Conservation (phyloP, 2,888 invertebrate species). For the Caenorhabditis afra region DNA sequence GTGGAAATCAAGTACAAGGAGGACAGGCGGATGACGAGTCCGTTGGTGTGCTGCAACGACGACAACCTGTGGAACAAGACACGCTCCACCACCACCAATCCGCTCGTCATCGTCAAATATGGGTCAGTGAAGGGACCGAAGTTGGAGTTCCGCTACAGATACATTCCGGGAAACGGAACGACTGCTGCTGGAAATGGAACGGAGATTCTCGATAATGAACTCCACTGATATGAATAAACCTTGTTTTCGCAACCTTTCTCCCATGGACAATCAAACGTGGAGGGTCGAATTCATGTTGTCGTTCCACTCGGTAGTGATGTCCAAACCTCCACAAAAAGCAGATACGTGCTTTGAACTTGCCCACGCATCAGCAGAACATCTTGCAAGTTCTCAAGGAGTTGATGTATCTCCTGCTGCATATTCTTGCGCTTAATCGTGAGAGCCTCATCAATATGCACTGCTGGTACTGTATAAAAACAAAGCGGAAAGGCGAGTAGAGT, state of each 20-base stretch:
- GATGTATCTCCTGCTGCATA: background rate
- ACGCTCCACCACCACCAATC: conserved; percentile 23
- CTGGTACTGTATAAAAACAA: conserved; percentile 36
- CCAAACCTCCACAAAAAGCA: too few species aligned
- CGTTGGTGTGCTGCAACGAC: conserved; percentile 22
- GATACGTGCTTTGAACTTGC: too few species aligned
- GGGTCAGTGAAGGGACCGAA: conserved; percentile 1
- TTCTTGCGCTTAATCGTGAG: conserved; percentile 38
- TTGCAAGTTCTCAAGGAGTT: conserved; percentile 1
- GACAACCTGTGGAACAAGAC: conserved; percentile 42
- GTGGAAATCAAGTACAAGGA: conserved; percentile 32
- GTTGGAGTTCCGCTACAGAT: conserved; percentile 15
- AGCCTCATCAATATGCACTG: conserved; percentile 29
- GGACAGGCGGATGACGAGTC: conserved; percentile 25
- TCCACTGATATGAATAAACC: background rate
- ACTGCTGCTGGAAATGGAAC: background rate
- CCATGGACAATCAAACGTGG: too few species aligned
- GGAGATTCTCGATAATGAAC: background rate
- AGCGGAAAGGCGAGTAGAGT: background rate
- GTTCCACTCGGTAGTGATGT: too few species aligned
- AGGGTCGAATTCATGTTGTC: too few species aligned
- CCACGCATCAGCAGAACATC: background rate
- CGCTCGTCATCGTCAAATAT: conserved; percentile 31
- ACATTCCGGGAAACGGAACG: conserved; percentile 5
- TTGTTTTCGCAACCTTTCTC: too few species aligned